Evolutionary conservation across 2,888 invertebrate species (phyloP).

Genomic region (Eristalinus aeneus): DNA sequence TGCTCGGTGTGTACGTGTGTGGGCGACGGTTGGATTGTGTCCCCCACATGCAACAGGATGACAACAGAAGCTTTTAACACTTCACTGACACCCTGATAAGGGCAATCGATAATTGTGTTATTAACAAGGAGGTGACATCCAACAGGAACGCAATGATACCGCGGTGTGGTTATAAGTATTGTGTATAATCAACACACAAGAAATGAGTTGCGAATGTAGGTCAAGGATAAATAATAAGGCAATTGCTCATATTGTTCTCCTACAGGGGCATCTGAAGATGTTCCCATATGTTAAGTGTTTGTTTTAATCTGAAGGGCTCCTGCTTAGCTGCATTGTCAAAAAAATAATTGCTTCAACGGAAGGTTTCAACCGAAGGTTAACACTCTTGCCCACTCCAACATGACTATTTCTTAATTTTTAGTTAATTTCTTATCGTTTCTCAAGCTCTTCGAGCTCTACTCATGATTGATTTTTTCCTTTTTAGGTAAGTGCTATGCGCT

Average conservation of each 20-base stretch:
- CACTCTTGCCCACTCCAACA: not conserved
- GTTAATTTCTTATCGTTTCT: not conserved
- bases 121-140: not conserved
- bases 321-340: too few relatives aligned
- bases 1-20: not conserved
- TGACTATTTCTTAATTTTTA: not conserved
- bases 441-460: not conserved
- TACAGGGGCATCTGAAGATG: too few relatives aligned
- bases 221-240: not conserved
- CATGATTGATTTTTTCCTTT: not conserved
- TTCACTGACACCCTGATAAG: slow-evolving; percentile 39
- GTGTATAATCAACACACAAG: not conserved
- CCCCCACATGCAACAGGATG: slow-evolving; percentile 21
- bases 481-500: not conserved
- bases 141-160: not conserved
- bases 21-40: not conserved
- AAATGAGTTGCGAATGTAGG: not conserved
- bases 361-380: too few relatives aligned
- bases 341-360: too few relatives aligned
- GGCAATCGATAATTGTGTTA: slow-evolving; percentile 41
- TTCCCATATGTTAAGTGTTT: too few relatives aligned
- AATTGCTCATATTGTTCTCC: too few relatives aligned
- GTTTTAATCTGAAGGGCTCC: too few relatives aligned
- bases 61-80: slow-evolving; percentile 21
- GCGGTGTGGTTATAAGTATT: not conserved